These are phyloP conservation scores for Gadus chalcogrammus DNA, from an alignment of 2,113 vertebrate species.

Conservation along the genomic window DNA sequence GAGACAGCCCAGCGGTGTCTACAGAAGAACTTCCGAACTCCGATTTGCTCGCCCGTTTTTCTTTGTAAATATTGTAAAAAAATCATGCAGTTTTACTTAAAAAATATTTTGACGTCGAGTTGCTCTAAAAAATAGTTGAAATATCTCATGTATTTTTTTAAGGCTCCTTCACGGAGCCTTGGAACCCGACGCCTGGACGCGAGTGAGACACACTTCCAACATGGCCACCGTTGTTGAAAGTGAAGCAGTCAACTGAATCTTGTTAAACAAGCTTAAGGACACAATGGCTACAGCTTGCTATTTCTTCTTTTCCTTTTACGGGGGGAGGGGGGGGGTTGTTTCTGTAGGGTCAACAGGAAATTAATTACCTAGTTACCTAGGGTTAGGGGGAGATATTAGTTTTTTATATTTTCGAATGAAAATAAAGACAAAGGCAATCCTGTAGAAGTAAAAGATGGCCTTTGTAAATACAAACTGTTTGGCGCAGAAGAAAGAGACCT, in stretches of 20 bases:
- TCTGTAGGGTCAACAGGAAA: background rate
- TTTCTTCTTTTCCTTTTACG: slow-evolving; percentile 11
- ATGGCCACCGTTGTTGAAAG: slow-evolving; percentile 61
- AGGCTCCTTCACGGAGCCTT: slow-evolving; percentile 37
- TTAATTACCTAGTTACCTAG: no score
- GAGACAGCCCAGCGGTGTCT: slow-evolving; percentile 61
- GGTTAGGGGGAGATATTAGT: no score
- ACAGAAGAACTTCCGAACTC: slow-evolving; percentile 16
- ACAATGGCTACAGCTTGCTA: slow-evolving; percentile 71
- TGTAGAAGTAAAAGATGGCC: slow-evolving; percentile 27
- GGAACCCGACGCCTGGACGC: slow-evolving; percentile 24
- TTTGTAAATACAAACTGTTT: slow-evolving; percentile 46
- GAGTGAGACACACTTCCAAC: slow-evolving; percentile 39
- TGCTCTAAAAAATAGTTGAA: slow-evolving; percentile 32
- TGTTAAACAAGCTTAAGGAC: slow-evolving; percentile 69
- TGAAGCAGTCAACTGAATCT: slow-evolving; percentile 52
- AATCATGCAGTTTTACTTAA: slow-evolving; percentile 75
- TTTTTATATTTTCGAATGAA: background rate
- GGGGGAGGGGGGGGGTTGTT: background rate
- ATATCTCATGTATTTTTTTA: slow-evolving; percentile 9
- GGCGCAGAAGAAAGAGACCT: slow-evolving; percentile 34
- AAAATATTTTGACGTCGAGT: slow-evolving; percentile 54
- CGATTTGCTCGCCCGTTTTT: slow-evolving; percentile 27
- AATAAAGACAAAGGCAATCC: slow-evolving; percentile 12
- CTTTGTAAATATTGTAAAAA: slow-evolving; percentile 68